Evolutionary conservation across 2,797 vertebrate species (phyloP).

Genomic region (Taenioides sp.): DNA sequence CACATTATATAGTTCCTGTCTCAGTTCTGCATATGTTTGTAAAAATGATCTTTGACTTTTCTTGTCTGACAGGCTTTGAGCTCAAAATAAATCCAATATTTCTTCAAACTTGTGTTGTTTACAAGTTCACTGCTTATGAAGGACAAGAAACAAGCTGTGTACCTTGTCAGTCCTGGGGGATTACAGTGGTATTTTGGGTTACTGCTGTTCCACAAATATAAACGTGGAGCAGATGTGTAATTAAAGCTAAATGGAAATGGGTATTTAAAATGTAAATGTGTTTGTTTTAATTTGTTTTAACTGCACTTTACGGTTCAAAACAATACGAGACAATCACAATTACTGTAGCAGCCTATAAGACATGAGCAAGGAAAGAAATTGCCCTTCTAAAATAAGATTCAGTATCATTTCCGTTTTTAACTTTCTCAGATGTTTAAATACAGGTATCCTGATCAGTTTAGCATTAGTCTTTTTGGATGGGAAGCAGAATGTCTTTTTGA

Average conservation of each 20-base stretch:
- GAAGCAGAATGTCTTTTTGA: too few species aligned
- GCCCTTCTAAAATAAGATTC: too few species aligned
- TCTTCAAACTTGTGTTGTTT: constrained; percentile 41
- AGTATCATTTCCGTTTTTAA: too few species aligned
- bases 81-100: constrained; percentile 57
- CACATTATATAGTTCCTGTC: constrained; percentile 14
- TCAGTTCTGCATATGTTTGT: constrained; percentile 39
- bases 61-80: constrained; percentile 43
- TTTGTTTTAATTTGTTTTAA: constrained; percentile 21
- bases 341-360: background rate
- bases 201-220: constrained; percentile 15
- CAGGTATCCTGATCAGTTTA: too few species aligned
- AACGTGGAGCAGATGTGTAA: constrained; percentile 13
- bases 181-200: constrained; percentile 23
- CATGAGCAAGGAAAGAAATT: too few species aligned
- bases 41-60: constrained; percentile 29
- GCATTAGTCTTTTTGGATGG: too few species aligned
- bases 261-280: constrained; percentile 18
- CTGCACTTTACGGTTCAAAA: constrained; percentile 18
- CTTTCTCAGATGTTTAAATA: too few species aligned
- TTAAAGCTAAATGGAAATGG: constrained; percentile 21
- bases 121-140: constrained; percentile 10
- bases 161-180: background rate
- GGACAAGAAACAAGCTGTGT: background rate
- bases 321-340: background rate